Evolutionary conservation across 1,140 invertebrate species (phyloP).

Genomic region (Papilio polytes): DNA sequence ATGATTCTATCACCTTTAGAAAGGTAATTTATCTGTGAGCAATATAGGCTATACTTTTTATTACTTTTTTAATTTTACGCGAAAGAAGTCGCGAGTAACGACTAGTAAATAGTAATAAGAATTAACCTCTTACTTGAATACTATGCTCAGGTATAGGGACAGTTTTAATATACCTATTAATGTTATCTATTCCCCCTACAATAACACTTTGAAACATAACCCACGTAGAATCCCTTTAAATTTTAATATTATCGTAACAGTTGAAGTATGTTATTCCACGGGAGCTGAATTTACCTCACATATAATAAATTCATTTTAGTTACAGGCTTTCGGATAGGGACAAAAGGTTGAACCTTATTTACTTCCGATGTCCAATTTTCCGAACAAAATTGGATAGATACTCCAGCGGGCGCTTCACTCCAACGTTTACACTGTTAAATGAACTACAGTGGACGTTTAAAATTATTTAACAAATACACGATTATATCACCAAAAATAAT

Average conservation of each 20-base stretch:
- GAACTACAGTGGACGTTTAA: slow-evolving; percentile 2
- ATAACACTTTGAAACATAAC: background rate
- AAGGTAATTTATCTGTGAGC: too few relatives aligned
- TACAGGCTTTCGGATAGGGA: slow-evolving; percentile 16
- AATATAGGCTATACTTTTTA: too few relatives aligned
- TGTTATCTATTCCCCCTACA: background rate
- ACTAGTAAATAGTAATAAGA: background rate
- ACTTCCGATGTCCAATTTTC: slow-evolving; percentile 25
- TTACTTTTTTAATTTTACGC: too few relatives aligned
- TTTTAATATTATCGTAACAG: background rate
- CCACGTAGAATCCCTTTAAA: background rate
- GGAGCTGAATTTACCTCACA: slow-evolving; percentile 12
- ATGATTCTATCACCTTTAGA: too few relatives aligned
- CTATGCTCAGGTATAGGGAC: background rate
- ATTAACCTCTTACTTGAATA: background rate
- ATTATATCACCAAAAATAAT: background rate
- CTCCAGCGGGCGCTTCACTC: background rate
- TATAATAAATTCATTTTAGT: slow-evolving; percentile 29
- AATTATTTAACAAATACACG: background rate
- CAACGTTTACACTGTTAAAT: slow-evolving; percentile 7
- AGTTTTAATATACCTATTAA: background rate
- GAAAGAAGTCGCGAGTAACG: too few relatives aligned
- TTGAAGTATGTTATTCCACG: slow-evolving; percentile 11
- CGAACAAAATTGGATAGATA: slow-evolving; percentile 27
- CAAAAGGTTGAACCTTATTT: slow-evolving; percentile 27